Base-by-base conservation (phyloP, 1,140 invertebrate species). In the Mercenaria mercenaria region DNA sequence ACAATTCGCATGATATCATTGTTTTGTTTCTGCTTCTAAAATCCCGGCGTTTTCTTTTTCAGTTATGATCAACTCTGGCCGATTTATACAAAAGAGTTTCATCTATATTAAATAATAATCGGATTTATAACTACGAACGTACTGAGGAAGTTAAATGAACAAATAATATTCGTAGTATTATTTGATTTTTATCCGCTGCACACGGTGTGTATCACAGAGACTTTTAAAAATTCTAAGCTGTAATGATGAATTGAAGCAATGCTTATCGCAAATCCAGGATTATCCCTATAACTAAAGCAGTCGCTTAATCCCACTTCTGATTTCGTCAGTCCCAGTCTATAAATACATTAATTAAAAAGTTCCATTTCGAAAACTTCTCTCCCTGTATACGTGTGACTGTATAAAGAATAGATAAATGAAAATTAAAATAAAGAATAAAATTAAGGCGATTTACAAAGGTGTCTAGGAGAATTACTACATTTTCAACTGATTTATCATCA, bases 41-140 rank as follows among this genome's bases (percentile, higher is more conserved):
- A n/a, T n/a, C n/a, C n/a, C n/a, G n/a, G n/a, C n/a, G n/a, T n/a
- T n/a, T n/a, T n/a, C n/a, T n/a, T n/a, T n/a, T n/a, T n/a, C n/a
- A n/a, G 23, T 59, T 59, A 59, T 23, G 52, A 64, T 11, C 29
- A 47, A 64, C 59, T 29, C 8, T 64, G 8, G 29, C 59, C 59
- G 59, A 26, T 29, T 64, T 64, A 64, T 29, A 29, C 59, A 64
- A 6, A 11, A 29, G 1, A 79, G 3, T 50, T 47, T 50, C 41
- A 29, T 56, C 76, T 52, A 56, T 56, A 79, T 52, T 79, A 47
- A 82, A 82, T 13, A 47, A 64, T 82, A 82, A 82, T 82, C 80
- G 56, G 80, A 82, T 82, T 79, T 82, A 82, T 64, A 29, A 81
- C 34, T 52, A 13, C n/a, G 34, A n/a, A n/a, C 47, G 10, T 43